phyloP scores from a whole-genome alignment of 2,888 invertebrate species.

The Teleiodes luculella region DNA sequence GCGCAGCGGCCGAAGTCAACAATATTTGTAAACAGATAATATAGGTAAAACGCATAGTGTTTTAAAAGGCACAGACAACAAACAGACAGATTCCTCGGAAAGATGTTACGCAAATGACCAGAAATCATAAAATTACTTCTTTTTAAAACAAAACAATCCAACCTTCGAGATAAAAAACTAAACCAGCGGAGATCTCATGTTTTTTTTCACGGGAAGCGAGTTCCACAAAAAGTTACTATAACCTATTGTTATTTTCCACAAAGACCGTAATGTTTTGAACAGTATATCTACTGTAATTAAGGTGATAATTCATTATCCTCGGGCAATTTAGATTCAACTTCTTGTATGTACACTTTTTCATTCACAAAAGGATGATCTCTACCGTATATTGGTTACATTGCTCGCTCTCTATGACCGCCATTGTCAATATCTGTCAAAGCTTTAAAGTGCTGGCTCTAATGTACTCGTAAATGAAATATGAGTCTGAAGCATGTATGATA shows the following conservation, averaged over 20 bases:
- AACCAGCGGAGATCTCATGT: slow-evolving; percentile 20
- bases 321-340: slow-evolving; percentile 16
- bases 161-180: slow-evolving; percentile 39
- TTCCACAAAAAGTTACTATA: slow-evolving; percentile 4
- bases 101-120: not conserved
- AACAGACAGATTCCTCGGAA: not conserved
- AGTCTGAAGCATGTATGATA: too few species aligned
- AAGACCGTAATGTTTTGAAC: not conserved
- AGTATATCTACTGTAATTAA: not conserved
- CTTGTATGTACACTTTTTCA: not conserved
- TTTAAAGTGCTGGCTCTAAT: too few species aligned
- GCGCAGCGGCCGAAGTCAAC: slow-evolving; percentile 26
- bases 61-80: not conserved
- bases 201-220: not conserved
- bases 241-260: slow-evolving; percentile 11
- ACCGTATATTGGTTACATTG: not conserved
- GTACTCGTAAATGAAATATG: too few species aligned
- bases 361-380: too few species aligned
- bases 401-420: not conserved
- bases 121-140: slow-evolving; percentile 31
- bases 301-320: slow-evolving; percentile 7
- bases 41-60: too few species aligned
- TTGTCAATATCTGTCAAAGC: too few species aligned
- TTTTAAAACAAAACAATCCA: slow-evolving; percentile 45
- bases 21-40: slow-evolving; percentile 26